Conservation (phyloP, 1,140 invertebrate species). For the Bilobella aurantiaca region DNA sequence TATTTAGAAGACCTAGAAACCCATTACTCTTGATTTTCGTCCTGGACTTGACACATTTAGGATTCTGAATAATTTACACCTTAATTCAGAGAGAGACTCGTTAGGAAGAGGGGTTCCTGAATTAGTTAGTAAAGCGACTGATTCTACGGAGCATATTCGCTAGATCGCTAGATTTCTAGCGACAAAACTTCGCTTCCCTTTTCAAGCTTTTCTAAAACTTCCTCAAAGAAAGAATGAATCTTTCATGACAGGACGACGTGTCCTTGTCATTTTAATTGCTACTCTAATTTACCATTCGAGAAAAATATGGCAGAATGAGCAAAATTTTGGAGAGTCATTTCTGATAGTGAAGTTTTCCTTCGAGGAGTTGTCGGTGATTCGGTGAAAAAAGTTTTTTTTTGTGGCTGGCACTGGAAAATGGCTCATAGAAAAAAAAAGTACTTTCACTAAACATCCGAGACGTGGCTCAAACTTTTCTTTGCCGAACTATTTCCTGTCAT, state of each 20-base stretch:
- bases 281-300: no score
- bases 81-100: background rate
- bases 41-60: constrained; percentile 1
- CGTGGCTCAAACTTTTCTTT: background rate
- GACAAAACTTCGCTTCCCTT: no score
- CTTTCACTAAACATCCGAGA: constrained; percentile 5
- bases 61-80: background rate
- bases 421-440: background rate
- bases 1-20: background rate
- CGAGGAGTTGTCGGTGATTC: no score
- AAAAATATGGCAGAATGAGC: no score
- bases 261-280: no score
- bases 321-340: no score
- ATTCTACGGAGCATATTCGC: no score
- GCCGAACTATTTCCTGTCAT: constrained; percentile 4
- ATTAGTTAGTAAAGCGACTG: background rate
- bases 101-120: background rate
- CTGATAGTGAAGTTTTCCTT: no score
- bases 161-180: no score
- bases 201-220: no score
- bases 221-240: background rate
- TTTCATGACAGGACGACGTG: background rate
- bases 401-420: no score
- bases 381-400: no score
- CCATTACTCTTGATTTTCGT: constrained; percentile 5